Evolutionary conservation across 2,113 vertebrate species (phyloP), one percentile per base, ranked within the genome.

Genomic region (Chaetodon auriga): DNA sequence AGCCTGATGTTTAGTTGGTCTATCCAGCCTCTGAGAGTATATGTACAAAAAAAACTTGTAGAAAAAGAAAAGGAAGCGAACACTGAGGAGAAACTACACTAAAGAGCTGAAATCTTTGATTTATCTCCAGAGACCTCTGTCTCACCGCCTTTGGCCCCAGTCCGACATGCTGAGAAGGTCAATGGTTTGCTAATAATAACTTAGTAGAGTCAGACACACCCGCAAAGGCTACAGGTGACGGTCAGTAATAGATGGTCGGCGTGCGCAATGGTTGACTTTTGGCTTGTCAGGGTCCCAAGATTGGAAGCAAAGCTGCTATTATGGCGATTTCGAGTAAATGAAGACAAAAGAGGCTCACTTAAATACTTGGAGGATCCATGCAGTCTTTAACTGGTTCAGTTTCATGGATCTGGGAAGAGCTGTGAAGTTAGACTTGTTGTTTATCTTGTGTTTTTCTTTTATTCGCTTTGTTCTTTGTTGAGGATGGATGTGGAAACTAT

Each of bases 401-500:
- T 53, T 35, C 19, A 36, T 58, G 9, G 15, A 65, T 80, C 38
- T 43, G 19, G 6, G 10, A 46, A 16, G 36, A 51, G 38, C 38
- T 54, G 38, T 38, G 38, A 38, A 30, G 35, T 35, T 48, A 35
- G 6, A 51, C n/a, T 35, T 38, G 45, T 49, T 18, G 30, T 51
- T 38, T 14, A 41, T 23, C 2, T 45, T 11, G 1, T 18, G 10
- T 46, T 41, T 14, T 55, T 65, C 74, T 65, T 4, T 6, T 25
- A 38, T 60, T 75, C 7, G 45, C 36, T 35, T 10, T 80, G 18
- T 49, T 66, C 45, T 68, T 65, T 65, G 38, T 45, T 69, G 75
- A 82, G 82, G 38, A 73, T 77, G 60, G 61, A 69, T 68, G 14
- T 51, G 38, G 45, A 35, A 72, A 78, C 30, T 48, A 25, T 77